phyloP scores from a whole-genome alignment of 1,140 invertebrate species.

The Apis mellifera region DNA sequence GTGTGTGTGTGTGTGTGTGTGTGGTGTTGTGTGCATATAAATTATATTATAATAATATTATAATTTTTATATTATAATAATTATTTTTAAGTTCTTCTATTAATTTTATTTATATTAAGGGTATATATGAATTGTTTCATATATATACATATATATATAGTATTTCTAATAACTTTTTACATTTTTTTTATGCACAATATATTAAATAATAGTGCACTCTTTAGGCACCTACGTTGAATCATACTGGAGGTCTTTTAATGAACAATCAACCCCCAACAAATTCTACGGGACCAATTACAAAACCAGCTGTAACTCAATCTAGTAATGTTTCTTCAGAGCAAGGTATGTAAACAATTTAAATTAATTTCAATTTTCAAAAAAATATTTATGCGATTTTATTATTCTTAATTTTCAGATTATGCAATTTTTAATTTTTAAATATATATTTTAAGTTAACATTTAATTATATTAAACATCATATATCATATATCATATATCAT shows the following conservation, averaged over 20 bases:
- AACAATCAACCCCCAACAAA: conserved; percentile 76
- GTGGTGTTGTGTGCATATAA: too few species aligned
- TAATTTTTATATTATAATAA: not conserved
- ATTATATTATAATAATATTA: too few species aligned
- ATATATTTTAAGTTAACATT: not conserved
- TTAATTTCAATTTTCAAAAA: not conserved
- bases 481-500: too few species aligned
- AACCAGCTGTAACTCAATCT: conserved; percentile 74
- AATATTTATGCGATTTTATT: not conserved
- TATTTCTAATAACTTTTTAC: too few species aligned
- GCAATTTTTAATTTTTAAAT: not conserved
- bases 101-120: not conserved
- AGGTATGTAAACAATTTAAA: conserved; percentile 66
- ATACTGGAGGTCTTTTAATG: conserved; percentile 77
- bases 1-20: too few species aligned
- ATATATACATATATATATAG: too few species aligned
- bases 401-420: not conserved
- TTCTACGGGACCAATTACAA: conserved; percentile 75
- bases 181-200: conserved; percentile 9
- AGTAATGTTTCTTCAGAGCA: conserved; percentile 77
- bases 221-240: conserved; percentile 78
- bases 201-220: conserved; percentile 51
- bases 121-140: too few species aligned
- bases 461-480: not conserved
- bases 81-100: not conserved